Conservation (phyloP, 2,797 vertebrate genomes). For the Microctenopoma lineatum region DNA sequence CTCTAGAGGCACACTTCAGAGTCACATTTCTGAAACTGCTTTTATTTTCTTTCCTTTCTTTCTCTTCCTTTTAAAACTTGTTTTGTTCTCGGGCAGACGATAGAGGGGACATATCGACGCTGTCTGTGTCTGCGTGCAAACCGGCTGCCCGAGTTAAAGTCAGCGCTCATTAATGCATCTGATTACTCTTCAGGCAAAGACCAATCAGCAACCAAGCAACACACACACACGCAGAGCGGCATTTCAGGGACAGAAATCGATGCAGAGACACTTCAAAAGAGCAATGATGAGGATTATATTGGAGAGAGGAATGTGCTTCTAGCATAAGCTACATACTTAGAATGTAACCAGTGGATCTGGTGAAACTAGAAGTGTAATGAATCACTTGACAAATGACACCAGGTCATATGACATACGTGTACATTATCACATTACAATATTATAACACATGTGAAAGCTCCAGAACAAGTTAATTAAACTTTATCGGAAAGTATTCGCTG, state of each 20-base stretch:
- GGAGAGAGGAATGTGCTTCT: conserved; percentile 53
- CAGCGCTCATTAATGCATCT: conserved; percentile 76
- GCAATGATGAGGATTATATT: conserved; percentile 50
- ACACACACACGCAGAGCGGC: conserved; percentile 23
- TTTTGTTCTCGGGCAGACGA: conserved; percentile 68
- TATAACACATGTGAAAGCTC: neutral
- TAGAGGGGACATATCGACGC: conserved; percentile 66
- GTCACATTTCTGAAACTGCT: conserved; percentile 62
- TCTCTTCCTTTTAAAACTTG: conserved; percentile 52
- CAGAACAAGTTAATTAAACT: neutral
- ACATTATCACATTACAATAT: too few relatives aligned
- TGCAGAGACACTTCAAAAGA: conserved; percentile 68
- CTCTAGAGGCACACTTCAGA: conserved; percentile 56
- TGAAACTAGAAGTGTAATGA: conserved; percentile 11
- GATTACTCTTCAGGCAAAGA: conserved; percentile 70
- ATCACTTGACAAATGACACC: conserved; percentile 7
- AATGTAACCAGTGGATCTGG: conserved; percentile 31
- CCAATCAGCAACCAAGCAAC: conserved; percentile 35
- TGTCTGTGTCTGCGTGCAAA: conserved; percentile 70
- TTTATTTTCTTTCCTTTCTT: conserved; percentile 40
- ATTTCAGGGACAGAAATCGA: conserved; percentile 66
- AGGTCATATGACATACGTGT: too few relatives aligned
- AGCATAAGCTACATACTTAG: conserved; percentile 40
- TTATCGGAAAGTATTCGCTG: neutral
- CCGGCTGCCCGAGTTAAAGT: conserved; percentile 68